A percentile compares a stretch with the other conserved stretches of the same genome.
These are phyloP conservation scores for Cordilura impudica DNA, from an alignment of 2,888 invertebrate species.

Conservation along the genomic window DNA sequence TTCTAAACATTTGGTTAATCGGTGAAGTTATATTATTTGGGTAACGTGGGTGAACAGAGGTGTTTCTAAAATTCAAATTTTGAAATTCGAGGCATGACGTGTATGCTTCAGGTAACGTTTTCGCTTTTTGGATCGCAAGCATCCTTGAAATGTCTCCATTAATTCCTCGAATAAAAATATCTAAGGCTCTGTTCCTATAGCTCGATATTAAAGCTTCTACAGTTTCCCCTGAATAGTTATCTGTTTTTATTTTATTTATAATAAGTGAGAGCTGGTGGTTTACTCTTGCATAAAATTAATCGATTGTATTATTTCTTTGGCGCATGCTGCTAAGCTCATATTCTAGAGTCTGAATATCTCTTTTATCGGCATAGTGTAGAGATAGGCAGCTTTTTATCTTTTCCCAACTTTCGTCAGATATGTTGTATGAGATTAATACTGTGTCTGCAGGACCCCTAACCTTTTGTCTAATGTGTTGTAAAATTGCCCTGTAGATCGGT, in stretches of 20 bases:
- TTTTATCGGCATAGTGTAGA: slow-evolving; percentile 60
- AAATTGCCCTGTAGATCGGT: too few relatives aligned
- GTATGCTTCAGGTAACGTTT: slow-evolving; percentile 8
- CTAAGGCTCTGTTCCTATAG: slow-evolving; percentile 60
- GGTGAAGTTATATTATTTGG: not conserved
- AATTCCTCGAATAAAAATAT: too few relatives aligned
- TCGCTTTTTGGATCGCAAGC: not conserved
- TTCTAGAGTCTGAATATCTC: slow-evolving; percentile 58
- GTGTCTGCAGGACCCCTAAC: too few relatives aligned
- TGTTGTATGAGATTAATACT: too few relatives aligned
- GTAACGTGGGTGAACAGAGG: not conserved
- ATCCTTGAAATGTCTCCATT: slow-evolving; percentile 46
- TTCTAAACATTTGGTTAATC: not conserved
- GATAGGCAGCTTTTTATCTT: too few relatives aligned
- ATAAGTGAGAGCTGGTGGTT: slow-evolving; percentile 59
- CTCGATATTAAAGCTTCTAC: slow-evolving; percentile 52
- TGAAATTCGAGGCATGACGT: too few relatives aligned
- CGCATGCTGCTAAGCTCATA: slow-evolving; percentile 47
- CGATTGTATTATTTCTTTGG: slow-evolving; percentile 28
- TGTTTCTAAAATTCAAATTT: slow-evolving; percentile 23
- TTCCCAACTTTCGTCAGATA: too few relatives aligned
- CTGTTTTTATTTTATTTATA: slow-evolving; percentile 60
- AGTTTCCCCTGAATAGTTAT: slow-evolving; percentile 57
- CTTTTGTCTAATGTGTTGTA: too few relatives aligned
- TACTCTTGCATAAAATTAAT: slow-evolving; percentile 52